Percentiles rank a stretch among this genome's conserved stretches.
phyloP scores from a whole-genome alignment of 2,888 invertebrate genomes.

The Steinernema hermaphroditum region DNA sequence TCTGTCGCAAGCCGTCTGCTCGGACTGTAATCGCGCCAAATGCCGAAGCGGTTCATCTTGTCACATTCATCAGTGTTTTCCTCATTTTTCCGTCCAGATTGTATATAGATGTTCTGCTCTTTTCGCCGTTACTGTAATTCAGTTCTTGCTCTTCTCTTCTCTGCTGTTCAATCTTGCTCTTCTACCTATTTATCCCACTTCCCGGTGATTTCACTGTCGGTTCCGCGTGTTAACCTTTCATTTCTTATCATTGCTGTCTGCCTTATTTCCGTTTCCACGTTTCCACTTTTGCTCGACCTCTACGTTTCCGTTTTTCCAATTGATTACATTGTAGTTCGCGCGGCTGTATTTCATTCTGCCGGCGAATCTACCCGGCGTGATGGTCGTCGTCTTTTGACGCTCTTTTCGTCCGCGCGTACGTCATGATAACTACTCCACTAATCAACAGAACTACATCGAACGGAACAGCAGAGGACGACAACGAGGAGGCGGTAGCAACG shows the following conservation, averaged over 20 bases:
- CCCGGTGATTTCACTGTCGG: too few relatives aligned
- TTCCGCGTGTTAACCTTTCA: background rate
- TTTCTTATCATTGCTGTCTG: background rate
- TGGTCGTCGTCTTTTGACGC: background rate
- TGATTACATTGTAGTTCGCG: background rate
- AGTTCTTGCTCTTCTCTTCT: background rate
- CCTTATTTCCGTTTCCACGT: background rate
- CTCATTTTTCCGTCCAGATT: background rate
- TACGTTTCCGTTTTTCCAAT: background rate
- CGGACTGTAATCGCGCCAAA: background rate
- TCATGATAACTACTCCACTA: constrained; percentile 26
- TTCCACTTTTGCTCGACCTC: background rate
- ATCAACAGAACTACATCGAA: constrained; percentile 18
- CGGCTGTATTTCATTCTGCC: background rate
- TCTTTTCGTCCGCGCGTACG: constrained; percentile 23
- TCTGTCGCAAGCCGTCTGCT: background rate
- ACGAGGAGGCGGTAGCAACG: constrained; percentile 11
- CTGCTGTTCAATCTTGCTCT: too few relatives aligned
- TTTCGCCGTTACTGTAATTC: too few relatives aligned
- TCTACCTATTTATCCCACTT: too few relatives aligned
- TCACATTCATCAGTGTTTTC: background rate
- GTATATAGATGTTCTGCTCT: background rate
- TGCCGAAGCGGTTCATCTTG: background rate
- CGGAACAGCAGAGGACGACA: constrained; percentile 2
- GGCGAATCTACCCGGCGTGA: background rate